Percentiles rank a stretch among this genome's conserved stretches.
phyloP scores from a whole-genome alignment of 2,797 vertebrate genomes.

The Leptodactylus fallax region DNA sequence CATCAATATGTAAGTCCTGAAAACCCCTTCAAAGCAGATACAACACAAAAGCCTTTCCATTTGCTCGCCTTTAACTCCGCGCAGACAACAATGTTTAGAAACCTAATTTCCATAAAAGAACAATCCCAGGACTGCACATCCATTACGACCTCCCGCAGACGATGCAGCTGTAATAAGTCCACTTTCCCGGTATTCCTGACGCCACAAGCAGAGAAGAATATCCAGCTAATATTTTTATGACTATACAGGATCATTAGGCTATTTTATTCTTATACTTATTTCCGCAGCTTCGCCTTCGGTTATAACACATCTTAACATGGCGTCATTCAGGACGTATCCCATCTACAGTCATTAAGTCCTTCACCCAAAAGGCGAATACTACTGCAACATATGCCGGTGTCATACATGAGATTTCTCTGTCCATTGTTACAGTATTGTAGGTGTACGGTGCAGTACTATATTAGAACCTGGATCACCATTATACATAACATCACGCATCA shows the following conservation, averaged over 20 bases:
- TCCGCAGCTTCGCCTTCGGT: neutral
- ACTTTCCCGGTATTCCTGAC: constrained; percentile 1
- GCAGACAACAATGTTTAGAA: constrained; percentile 4
- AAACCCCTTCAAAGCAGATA: no score
- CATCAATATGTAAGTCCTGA: no score
- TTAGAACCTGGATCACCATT: neutral
- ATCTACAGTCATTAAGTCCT: neutral
- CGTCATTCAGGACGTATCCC: neutral
- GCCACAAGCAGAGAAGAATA: neutral
- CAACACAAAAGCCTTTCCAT: neutral
- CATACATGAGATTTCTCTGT: neutral
- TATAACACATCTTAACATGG: neutral
- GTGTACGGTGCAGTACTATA: neutral
- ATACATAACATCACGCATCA: neutral
- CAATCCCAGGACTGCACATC: neutral
- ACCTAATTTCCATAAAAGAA: neutral
- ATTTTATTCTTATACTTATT: neutral
- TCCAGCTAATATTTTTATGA: neutral
- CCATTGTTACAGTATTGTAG: neutral
- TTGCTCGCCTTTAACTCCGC: neutral
- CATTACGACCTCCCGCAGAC: neutral
- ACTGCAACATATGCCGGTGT: no score
- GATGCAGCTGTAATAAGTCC: neutral
- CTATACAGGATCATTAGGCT: constrained; percentile 2
- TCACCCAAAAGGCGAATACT: neutral